Conservation (phyloP, 2,113 vertebrate species). For the Argyrosomus japonicus region DNA sequence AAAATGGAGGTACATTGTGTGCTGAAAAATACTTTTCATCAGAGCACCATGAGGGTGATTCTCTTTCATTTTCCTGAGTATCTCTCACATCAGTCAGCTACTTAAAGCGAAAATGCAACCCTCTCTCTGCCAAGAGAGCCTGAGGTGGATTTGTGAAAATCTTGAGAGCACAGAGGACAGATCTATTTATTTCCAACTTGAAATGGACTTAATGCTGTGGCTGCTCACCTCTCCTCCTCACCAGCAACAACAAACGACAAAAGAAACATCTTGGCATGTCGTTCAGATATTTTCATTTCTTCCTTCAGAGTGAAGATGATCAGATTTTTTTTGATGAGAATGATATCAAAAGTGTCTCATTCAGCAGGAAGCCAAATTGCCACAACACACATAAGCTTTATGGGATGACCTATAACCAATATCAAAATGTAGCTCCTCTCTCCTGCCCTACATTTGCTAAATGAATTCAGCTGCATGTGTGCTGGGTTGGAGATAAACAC, state of each 20-base stretch:
- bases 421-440: neutral
- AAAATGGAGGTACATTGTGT: constrained; percentile 36
- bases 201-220: constrained; percentile 40
- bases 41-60: constrained; percentile 27
- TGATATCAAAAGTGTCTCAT: neutral
- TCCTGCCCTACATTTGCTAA: constrained; percentile 12
- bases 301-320: neutral
- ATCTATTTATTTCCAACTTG: constrained; percentile 23
- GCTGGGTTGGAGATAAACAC: neutral
- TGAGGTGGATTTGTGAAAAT: constrained; percentile 38
- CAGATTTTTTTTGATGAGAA: neutral
- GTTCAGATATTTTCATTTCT: neutral
- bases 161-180: constrained; percentile 47
- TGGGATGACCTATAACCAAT: neutral
- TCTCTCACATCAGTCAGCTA: constrained; percentile 50
- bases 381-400: neutral
- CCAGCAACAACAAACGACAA: constrained; percentile 14
- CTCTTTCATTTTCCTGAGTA: constrained; percentile 37
- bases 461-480: constrained; percentile 12
- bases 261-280: constrained; percentile 19
- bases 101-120: constrained; percentile 42
- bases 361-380: neutral
- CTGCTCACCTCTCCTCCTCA: constrained; percentile 32
- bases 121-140: constrained; percentile 13
- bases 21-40: constrained; percentile 52